Evolutionary conservation across 2,113 vertebrate genomes (phyloP).

Genomic region (Scomber colias): DNA sequence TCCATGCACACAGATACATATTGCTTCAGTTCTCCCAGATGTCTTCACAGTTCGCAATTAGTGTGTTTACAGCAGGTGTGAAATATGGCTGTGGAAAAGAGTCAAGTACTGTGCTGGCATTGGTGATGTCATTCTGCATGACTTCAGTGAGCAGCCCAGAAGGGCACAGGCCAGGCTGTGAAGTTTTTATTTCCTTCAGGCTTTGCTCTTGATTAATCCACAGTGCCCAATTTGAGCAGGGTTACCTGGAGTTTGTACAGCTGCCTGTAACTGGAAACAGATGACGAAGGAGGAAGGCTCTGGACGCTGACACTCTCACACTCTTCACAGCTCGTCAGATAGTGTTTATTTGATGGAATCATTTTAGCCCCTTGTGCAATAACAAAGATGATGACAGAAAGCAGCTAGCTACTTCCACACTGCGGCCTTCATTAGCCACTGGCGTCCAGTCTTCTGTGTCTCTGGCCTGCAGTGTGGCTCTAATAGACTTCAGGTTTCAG

Average conservation of each 20-base stretch:
- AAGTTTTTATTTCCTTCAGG: constrained; percentile 72
- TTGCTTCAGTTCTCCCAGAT: constrained; percentile 34
- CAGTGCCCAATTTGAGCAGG: constrained; percentile 56
- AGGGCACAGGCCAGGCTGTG: constrained; percentile 51
- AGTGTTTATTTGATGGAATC: constrained; percentile 75
- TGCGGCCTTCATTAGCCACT: constrained; percentile 59
- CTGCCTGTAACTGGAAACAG: constrained; percentile 72
- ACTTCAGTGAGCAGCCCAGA: constrained; percentile 51
- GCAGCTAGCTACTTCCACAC: constrained; percentile 52
- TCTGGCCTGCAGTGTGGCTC: constrained; percentile 54
- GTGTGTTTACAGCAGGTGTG: constrained; percentile 53
- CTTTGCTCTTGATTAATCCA: constrained; percentile 67
- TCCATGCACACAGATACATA: not conserved
- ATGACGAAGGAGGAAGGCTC: constrained; percentile 23
- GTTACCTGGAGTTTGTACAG: constrained; percentile 77
- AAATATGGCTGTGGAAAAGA: constrained; percentile 67
- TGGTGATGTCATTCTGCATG: constrained; percentile 70
- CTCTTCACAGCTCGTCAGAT: constrained; percentile 61
- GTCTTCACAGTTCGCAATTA: constrained; percentile 49
- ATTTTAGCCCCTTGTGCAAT: constrained; percentile 52
- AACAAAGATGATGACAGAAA: constrained; percentile 65
- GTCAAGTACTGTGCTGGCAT: constrained; percentile 43
- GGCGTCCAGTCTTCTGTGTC: constrained; percentile 52
- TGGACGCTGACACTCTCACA: constrained; percentile 41
- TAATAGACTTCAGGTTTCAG: constrained; percentile 67